These are phyloP conservation scores for Alca torda DNA, from an alignment of 2,797 vertebrate genomes.

Conservation along the genomic window DNA sequence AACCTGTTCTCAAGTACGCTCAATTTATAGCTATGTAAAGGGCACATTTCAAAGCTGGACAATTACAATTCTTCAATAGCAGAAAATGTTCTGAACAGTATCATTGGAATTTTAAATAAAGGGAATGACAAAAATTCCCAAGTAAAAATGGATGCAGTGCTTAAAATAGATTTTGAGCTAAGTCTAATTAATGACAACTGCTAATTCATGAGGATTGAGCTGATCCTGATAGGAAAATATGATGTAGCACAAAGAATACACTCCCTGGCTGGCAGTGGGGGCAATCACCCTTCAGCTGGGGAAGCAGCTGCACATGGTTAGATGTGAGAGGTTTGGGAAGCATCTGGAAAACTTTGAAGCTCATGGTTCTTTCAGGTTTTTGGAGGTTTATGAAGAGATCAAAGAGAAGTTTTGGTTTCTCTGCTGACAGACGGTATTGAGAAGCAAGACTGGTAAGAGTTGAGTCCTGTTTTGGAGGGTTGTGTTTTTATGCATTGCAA, in stretches of 20 bases:
- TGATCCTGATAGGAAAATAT: not conserved
- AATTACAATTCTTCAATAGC: not conserved
- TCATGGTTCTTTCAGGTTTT: not conserved
- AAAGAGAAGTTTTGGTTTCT: not conserved
- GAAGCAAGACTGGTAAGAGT: not conserved
- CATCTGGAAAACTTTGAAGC: not conserved
- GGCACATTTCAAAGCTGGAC: not conserved
- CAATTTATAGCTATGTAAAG: not conserved
- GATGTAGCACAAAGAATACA: not conserved
- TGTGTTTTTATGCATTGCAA: not conserved
- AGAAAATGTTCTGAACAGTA: not conserved
- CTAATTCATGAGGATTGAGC: not conserved
- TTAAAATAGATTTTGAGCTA: not conserved
- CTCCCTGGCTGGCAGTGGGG: not conserved
- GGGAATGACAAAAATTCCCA: not conserved
- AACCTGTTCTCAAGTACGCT: not conserved
- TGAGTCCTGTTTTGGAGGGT: not conserved
- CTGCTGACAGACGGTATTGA: not conserved
- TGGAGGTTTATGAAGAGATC: not conserved
- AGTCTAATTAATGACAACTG: not conserved
- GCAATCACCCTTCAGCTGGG: not conserved
- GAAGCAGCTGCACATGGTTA: not conserved
- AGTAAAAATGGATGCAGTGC: not conserved
- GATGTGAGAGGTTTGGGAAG: not conserved
- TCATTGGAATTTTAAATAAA: not conserved